phyloP scores from a whole-genome alignment of 2,888 invertebrate species.

The Papilio protenor region DNA sequence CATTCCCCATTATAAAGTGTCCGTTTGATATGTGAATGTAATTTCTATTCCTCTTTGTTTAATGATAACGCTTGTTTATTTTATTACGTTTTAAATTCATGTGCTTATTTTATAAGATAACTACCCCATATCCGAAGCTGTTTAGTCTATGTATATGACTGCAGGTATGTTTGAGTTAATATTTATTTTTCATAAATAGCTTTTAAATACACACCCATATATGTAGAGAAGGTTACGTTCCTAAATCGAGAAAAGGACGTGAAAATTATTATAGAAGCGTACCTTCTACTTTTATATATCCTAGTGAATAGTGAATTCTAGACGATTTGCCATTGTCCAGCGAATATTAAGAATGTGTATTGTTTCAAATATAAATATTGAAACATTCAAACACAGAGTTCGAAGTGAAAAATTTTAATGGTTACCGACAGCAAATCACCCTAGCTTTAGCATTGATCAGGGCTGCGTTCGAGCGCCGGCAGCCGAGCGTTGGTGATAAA shows the following conservation, averaged over 20 bases:
- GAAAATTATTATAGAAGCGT: no score
- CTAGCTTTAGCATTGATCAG: conserved; percentile 70
- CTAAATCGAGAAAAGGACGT: no score
- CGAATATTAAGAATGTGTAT: not conserved
- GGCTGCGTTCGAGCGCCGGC: conserved; percentile 74
- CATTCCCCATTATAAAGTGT: conserved; percentile 38
- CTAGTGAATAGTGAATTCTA: no score
- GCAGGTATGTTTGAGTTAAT: no score
- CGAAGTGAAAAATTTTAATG: conserved; percentile 68
- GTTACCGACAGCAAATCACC: conserved; percentile 56
- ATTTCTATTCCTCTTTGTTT: conserved; percentile 31
- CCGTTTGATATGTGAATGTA: conserved; percentile 33
- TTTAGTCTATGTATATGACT: no score
- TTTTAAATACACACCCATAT: no score
- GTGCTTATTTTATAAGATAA: not conserved
- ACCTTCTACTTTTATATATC: no score
- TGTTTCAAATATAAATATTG: conserved; percentile 12
- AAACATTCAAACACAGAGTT: not conserved
- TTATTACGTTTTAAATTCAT: not conserved
- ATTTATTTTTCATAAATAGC: no score
- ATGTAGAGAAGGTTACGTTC: no score
- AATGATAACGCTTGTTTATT: conserved; percentile 20
- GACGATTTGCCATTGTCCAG: not conserved
- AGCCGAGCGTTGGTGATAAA: conserved; percentile 81
- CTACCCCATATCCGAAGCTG: not conserved